Evolutionary conservation across 2,888 invertebrate genomes (phyloP).

Genomic region (Amblyteles armatorius): DNA sequence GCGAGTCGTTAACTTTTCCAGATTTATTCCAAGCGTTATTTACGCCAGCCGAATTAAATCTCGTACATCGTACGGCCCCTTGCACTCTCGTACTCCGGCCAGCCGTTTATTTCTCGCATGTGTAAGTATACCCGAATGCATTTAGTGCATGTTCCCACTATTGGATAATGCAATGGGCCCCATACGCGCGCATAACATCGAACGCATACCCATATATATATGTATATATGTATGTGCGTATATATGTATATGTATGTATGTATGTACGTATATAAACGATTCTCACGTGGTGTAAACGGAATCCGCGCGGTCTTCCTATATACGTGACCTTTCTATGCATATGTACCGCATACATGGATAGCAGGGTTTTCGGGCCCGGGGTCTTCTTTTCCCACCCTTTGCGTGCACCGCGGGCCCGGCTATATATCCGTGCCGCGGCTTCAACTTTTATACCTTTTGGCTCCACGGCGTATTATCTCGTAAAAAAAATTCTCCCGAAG

Average conservation of each 20-base stretch:
- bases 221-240: conserved; percentile 29
- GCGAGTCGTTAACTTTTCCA: conserved; percentile 24
- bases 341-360: conserved; percentile 40
- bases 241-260: conserved; percentile 17
- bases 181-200: conserved; percentile 49
- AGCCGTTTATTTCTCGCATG: conserved; percentile 32
- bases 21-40: background rate
- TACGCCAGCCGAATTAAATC: conserved; percentile 16
- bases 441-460: conserved; percentile 59
- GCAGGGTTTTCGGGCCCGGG: conserved; percentile 67
- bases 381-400: conserved; percentile 69
- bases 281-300: conserved; percentile 68
- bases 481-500: conserved; percentile 34
- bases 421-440: conserved; percentile 51
- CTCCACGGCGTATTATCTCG: conserved; percentile 64
- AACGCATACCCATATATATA: conserved; percentile 26
- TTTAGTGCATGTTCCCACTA: conserved; percentile 46
- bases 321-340: conserved; percentile 67
- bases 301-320: conserved; percentile 62
- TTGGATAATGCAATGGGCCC: conserved; percentile 60
- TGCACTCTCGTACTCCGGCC: background rate
- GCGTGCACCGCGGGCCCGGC: conserved; percentile 50
- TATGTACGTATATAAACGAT: conserved; percentile 57
- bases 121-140: conserved; percentile 22
- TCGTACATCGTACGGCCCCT: conserved; percentile 12